Conservation (phyloP, 2,888 invertebrate species). For the Cremastinae sp. region DNA sequence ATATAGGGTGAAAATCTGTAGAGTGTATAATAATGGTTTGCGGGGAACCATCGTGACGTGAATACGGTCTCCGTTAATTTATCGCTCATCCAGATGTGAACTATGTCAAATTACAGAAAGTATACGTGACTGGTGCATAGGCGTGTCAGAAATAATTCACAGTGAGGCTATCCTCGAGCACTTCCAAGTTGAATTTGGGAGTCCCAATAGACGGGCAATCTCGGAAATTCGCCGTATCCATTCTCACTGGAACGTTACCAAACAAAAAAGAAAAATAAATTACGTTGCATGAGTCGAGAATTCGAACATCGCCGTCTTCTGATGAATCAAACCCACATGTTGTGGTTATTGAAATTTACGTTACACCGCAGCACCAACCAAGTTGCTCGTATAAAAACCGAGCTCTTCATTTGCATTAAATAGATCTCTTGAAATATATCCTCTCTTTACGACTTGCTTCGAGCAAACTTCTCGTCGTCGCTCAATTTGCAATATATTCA, state of each 20-base stretch:
- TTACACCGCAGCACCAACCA: conserved; percentile 3
- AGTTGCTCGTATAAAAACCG: conserved; percentile 4
- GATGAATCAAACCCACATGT: conserved; percentile 8
- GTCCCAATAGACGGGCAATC: conserved; percentile 9
- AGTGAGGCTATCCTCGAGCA: neutral
- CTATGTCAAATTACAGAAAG: conserved; percentile 41
- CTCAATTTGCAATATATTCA: too few species aligned
- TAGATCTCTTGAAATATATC: neutral
- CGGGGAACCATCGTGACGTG: neutral
- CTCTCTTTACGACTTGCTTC: too few species aligned
- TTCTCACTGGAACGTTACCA: conserved; percentile 8
- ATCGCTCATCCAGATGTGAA: neutral
- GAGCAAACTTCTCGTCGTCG: too few species aligned
- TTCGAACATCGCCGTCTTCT: conserved; percentile 10
- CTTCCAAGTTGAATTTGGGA: conserved; percentile 1
- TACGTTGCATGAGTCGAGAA: conserved; percentile 4
- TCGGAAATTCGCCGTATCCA: conserved; percentile 9
- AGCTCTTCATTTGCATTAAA: conserved; percentile 9
- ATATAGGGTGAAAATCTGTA: too few species aligned
- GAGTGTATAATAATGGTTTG: neutral
- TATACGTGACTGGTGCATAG: conserved; percentile 24
- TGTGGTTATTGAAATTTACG: conserved; percentile 27
- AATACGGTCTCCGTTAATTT: conserved; percentile 5
- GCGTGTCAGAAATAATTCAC: conserved; percentile 2
- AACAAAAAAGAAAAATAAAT: conserved; percentile 4